These are phyloP conservation scores for Sibirionetta formosa DNA, from an alignment of 2,797 vertebrate species.

Conservation along the genomic window DNA sequence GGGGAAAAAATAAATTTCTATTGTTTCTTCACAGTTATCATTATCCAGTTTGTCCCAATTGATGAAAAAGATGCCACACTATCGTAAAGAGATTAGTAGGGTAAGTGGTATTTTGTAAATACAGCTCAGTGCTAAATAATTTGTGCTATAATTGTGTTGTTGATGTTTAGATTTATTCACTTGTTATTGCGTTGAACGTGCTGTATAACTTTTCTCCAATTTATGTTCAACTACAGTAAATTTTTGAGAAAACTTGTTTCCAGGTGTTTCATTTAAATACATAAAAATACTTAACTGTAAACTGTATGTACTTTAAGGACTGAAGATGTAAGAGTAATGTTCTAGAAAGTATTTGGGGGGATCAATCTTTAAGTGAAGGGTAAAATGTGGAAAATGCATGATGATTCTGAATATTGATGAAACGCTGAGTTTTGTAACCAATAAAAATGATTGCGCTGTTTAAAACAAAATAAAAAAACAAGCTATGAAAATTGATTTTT, in stretches of 20 bases:
- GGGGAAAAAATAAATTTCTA: not conserved
- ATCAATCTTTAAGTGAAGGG: not conserved
- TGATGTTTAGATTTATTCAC: not conserved
- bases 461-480: not conserved
- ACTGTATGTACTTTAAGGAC: not conserved
- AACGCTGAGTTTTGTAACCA: not conserved
- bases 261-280: not conserved
- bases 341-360: not conserved
- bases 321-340: not conserved
- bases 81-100: conserved; percentile 93
- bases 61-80: conserved; percentile 97
- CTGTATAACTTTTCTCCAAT: not conserved
- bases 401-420: not conserved
- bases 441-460: not conserved
- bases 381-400: not conserved
- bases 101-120: conserved; percentile 74
- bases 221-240: not conserved
- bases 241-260: not conserved
- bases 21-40: conserved; percentile 83
- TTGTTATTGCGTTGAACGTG: not conserved
- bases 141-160: not conserved
- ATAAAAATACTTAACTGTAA: not conserved
- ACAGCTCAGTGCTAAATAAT: not conserved
- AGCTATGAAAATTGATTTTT: not conserved
- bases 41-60: conserved; percentile 92